Evolutionary conservation across 2,113 vertebrate species (phyloP), one percentile per base, ranked within the genome.

Genomic region (Pterocles orientalis): DNA sequence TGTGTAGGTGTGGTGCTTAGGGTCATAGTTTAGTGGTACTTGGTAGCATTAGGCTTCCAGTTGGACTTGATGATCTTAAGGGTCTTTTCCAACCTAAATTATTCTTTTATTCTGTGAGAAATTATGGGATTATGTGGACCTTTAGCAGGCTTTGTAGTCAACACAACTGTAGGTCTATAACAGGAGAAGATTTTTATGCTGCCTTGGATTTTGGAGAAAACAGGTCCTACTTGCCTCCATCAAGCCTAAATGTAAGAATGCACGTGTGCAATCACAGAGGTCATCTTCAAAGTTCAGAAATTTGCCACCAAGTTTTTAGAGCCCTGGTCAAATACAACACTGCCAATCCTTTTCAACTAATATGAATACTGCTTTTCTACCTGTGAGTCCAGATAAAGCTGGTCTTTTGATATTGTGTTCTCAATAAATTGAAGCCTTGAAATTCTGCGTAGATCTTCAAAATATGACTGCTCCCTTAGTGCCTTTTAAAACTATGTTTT

Each of bases 1-100:
- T 1, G 2, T 7, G 6, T 26, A 43, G 14, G 61, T 8, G 6
- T 14, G 36, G 5, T 1, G 2, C 6, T 60, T n/a, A 78, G 3
- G 14, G 8, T 36, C 9, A 26, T 14, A 1, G 14, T 79, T 86
- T 53, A 23, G 7, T 14, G 3, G 18, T 57, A 20, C 8, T 60
- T 73, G 9, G 8, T 11, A 39, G 16, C 28, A 7, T 9, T 34
- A 51, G 3, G 3, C 48, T 82, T 33, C 11, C 2, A 0, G 8
- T 47, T 77, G 25, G 14, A 36, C 26, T 58, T 3, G 2, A 14
- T 58, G 43, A 36, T 39, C 20, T 84, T 58, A 48, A 11, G 26
- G 51, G 34, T 28, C 21, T 78, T 91, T 82, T 73, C 21, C 45
- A 65, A 20, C 3, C 2, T 25, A 64, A 76, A 47, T 21, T 0